Evolutionary conservation across 1,140 invertebrate genomes (phyloP).

Genomic region (Pachyrhynchus sulphureomaculatus): DNA sequence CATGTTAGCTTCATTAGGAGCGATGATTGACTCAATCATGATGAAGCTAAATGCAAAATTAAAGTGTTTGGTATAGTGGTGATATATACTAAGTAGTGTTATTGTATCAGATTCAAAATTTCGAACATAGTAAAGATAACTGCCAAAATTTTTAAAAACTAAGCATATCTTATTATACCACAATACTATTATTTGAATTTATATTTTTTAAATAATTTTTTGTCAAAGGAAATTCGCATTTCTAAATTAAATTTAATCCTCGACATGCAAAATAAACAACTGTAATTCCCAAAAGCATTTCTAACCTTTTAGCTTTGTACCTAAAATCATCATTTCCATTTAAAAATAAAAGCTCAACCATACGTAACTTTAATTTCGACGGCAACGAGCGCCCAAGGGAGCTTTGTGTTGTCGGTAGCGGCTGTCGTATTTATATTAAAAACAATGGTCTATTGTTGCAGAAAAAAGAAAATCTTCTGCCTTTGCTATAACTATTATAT

Average conservation of each 20-base stretch:
- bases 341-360: constrained; percentile 12
- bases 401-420: not conserved
- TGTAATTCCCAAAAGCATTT: constrained; percentile 13
- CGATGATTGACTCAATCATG: too few relatives aligned
- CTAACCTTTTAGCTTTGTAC: not conserved
- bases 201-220: not conserved
- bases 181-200: too few relatives aligned
- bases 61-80: too few relatives aligned
- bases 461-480: not conserved
- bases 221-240: not conserved
- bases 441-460: not conserved
- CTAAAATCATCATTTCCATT: constrained; percentile 8
- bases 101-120: too few relatives aligned
- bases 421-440: constrained; percentile 6
- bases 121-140: too few relatives aligned
- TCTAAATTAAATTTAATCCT: not conserved
- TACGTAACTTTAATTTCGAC: constrained; percentile 6
- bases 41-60: too few relatives aligned
- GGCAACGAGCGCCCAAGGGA: not conserved
- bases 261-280: constrained; percentile 9
- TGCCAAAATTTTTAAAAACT: too few relatives aligned
- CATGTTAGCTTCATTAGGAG: too few relatives aligned
- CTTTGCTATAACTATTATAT: not conserved
- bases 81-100: too few relatives aligned
- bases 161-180: too few relatives aligned